Evolutionary conservation across 2,113 vertebrate species (phyloP), one percentile per base, ranked within the genome.

Genomic region (Tachysurus vachellii): DNA sequence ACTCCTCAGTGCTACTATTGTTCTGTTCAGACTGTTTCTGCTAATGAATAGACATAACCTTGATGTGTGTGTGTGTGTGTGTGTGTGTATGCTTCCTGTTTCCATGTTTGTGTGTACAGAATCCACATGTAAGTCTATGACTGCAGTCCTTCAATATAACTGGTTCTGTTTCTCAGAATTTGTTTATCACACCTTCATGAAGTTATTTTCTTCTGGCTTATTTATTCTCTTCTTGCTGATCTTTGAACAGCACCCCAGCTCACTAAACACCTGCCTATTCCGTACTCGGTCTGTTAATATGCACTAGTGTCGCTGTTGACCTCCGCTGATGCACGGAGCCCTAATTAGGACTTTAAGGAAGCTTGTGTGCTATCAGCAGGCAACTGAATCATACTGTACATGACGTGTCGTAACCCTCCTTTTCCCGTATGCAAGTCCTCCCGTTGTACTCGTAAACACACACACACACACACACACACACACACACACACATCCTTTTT

Each of bases 341-440:
- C 61, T 42, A 79, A 86, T 81, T 71, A 86, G 79, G 75, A 66
- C n/a, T 44, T 12, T n/a, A 56, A 70, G 84, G 75, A 28, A 87
- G 88, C 85, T 76, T 82, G 89, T 62, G 83, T 89, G 85, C 82
- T 76, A 56, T 75, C 50, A 42, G 91, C 79, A 80, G 87, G 64
- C 90, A 92, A 82, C 85, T 87, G 71, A 86, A 57, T 84, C 17
- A 86, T 54, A 83, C 54, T 36, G 57, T 36, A 84, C 77, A 42
- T 89, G 80, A 91, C 75, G 61, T 36, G 47, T 77, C 73, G 80
- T 86, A 62, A 59, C 75, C 83, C 71, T 83, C 59, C 70, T 82
- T 56, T 86, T 85, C 84, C 84, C 42, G 44, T 80, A 85, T 44
- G 79, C 75, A 70, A 71, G 44, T 42, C 57, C 57, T 13, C 54